Evolutionary conservation across 2,113 vertebrate genomes (phyloP), one percentile per base, ranked within the genome.

Genomic region (Clarias magur): DNA sequence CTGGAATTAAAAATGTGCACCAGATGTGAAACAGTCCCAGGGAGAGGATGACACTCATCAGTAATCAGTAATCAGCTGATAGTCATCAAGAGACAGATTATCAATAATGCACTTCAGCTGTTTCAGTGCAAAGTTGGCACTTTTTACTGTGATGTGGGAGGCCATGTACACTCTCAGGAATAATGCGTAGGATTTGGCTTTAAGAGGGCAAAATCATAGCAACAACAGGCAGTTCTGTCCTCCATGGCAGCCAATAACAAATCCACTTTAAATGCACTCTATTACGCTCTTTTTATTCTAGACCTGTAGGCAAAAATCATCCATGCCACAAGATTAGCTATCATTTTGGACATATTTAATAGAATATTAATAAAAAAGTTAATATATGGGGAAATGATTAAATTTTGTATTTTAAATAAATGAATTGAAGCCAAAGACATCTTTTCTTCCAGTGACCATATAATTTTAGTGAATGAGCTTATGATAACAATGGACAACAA

Each of bases 101-200:
- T 86, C 82, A 75, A 53, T 86, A 80, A 83, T 60, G 23, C n/a
- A 4, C 34, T 70, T 34, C 8, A 17, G 53, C 13, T 68, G 65
- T 68, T 68, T 68, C 65, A 68, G 27, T 85, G 12, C 23, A 75
- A 78, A 57, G 30, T 57, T 57, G 59, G 72, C 48, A 53, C 17
- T 72, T 21, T 59, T 53, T 78, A 82, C 19, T 17, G 57, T 59
- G 67, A 48, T 21, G 54, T 27, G 23, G 38, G 54, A 78, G 72
- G 56, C 38, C 57, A 78, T 75, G 34, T 17, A 48, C 27, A 42
- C 21, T 54, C 70, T 65, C 56, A 62, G 60, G 12, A 34, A 79
- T 54, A 38, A 81, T 83, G 81, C 48, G 73, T 85, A 78, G 73
- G 72, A 80, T 72, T 73, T 85, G 38, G 73, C n/a, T 48, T 76